Conservation (phyloP, 2,888 invertebrate genomes). For the Drosophila neotestacea region DNA sequence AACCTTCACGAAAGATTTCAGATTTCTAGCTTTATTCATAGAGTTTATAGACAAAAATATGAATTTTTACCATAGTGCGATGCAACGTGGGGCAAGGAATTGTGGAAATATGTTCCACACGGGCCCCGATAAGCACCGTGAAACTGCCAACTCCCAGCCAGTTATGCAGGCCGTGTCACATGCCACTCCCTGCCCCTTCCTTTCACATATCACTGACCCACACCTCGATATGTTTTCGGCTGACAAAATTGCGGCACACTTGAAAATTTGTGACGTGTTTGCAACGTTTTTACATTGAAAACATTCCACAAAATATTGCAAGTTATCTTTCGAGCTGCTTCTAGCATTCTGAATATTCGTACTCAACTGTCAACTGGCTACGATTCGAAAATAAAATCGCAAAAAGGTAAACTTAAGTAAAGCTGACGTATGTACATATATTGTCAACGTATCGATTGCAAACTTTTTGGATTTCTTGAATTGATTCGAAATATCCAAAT, state of each 20-base stretch:
- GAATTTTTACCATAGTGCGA: no score
- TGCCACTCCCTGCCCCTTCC: background rate
- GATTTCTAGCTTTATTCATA: no score
- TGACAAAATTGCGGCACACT: slow-evolving; percentile 7
- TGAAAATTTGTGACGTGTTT: slow-evolving; percentile 27
- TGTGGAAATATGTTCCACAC: slow-evolving; percentile 76
- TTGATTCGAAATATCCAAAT: background rate
- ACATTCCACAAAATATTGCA: slow-evolving; percentile 9
- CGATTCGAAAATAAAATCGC: background rate
- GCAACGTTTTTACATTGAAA: slow-evolving; percentile 17
- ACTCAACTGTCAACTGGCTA: background rate
- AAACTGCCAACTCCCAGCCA: background rate
- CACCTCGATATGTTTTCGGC: slow-evolving; percentile 1
- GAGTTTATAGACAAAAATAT: no score
- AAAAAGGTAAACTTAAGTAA: background rate
- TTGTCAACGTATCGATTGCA: background rate
- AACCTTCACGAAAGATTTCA: no score
- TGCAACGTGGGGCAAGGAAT: slow-evolving; percentile 28
- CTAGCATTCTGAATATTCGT: background rate
- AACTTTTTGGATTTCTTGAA: background rate
- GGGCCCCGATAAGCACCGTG: slow-evolving; percentile 68
- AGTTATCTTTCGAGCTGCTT: slow-evolving; percentile 26
- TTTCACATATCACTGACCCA: background rate
- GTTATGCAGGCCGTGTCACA: slow-evolving; percentile 5
- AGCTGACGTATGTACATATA: background rate